Conservation (phyloP, 2,888 invertebrate species). For the Pyrrhia umbra region DNA sequence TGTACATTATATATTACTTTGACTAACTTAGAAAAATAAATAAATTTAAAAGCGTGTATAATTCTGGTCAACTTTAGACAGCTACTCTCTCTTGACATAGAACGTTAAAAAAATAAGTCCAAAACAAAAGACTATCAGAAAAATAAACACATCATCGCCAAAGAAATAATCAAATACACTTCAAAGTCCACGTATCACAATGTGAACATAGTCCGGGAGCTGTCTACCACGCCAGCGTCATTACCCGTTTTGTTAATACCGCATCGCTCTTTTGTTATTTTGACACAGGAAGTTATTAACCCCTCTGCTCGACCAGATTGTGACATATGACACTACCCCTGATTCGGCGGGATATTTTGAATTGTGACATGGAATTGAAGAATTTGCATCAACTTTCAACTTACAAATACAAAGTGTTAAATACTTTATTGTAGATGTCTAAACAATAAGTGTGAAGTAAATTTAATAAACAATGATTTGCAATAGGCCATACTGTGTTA, state of each 20-base stretch:
- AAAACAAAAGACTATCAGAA: conserved; percentile 10
- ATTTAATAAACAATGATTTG: too few relatives aligned
- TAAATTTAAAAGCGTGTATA: too few relatives aligned
- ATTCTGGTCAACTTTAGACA: not conserved
- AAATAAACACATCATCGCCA: not conserved
- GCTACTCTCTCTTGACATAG: not conserved
- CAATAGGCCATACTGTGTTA: too few relatives aligned
- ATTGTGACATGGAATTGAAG: too few relatives aligned
- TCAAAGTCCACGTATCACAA: conserved; percentile 62
- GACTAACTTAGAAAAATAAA: not conserved
- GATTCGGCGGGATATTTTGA: too few relatives aligned
- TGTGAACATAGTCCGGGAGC: conserved; percentile 76
- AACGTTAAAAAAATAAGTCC: conserved; percentile 10
- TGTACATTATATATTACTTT: not conserved
- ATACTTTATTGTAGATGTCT: too few relatives aligned
- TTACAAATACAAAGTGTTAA: too few relatives aligned
- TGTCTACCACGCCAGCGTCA: conserved; percentile 73
- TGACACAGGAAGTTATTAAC: conserved; percentile 91
- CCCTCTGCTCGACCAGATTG: too few relatives aligned
- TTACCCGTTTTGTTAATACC: conserved; percentile 86
- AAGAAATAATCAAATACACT: conserved; percentile 38
- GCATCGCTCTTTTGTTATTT: conserved; percentile 89
- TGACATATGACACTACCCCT: too few relatives aligned
- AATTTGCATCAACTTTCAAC: too few relatives aligned
- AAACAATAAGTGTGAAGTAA: too few relatives aligned